Conservation (phyloP, 2,797 vertebrate genomes). For the Oryzias sinensis region DNA sequence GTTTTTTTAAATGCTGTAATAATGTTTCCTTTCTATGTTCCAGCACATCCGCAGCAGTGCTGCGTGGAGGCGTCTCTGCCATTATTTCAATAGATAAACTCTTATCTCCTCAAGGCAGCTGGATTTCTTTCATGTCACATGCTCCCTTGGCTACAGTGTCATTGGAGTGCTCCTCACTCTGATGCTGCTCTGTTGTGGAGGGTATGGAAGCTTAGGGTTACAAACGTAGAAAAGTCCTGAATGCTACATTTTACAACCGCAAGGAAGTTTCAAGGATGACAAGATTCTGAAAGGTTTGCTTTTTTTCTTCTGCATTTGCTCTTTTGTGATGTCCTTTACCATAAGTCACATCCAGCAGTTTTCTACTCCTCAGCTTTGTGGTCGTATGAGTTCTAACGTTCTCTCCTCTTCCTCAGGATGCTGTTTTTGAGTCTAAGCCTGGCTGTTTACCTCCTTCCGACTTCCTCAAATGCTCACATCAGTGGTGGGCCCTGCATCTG, state of each 20-base stretch:
- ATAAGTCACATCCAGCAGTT: not conserved
- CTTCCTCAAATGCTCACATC: slow-evolving; percentile 18
- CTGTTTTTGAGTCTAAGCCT: slow-evolving; percentile 61
- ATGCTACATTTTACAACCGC: slow-evolving; percentile 1
- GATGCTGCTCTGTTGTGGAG: slow-evolving; percentile 9
- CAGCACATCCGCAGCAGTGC: not conserved
- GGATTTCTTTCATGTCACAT: slow-evolving; percentile 35
- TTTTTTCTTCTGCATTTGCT: not conserved
- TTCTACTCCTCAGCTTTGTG: not conserved
- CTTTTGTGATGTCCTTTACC: no score
- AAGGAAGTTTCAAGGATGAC: slow-evolving; percentile 34
- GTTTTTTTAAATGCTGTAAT: slow-evolving; percentile 6
- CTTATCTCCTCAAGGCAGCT: slow-evolving; percentile 73
- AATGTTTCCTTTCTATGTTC: slow-evolving; percentile 8
- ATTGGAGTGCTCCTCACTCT: slow-evolving; percentile 31
- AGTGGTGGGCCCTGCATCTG: slow-evolving; percentile 59
- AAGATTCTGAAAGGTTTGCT: not conserved
- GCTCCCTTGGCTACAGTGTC: slow-evolving; percentile 7
- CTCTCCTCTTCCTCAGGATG: slow-evolving; percentile 69
- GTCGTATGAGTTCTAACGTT: slow-evolving; percentile 5
- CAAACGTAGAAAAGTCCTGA: not conserved
- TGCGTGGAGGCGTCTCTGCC: slow-evolving; percentile 11
- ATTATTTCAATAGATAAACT: slow-evolving; percentile 54
- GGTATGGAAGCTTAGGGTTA: slow-evolving; percentile 13
- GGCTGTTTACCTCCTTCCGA: slow-evolving; percentile 62